Evolutionary conservation across 2,113 vertebrate species (phyloP), one percentile per base, ranked within the genome.

Genomic region (Calyptommatus sinebrachiatus): DNA sequence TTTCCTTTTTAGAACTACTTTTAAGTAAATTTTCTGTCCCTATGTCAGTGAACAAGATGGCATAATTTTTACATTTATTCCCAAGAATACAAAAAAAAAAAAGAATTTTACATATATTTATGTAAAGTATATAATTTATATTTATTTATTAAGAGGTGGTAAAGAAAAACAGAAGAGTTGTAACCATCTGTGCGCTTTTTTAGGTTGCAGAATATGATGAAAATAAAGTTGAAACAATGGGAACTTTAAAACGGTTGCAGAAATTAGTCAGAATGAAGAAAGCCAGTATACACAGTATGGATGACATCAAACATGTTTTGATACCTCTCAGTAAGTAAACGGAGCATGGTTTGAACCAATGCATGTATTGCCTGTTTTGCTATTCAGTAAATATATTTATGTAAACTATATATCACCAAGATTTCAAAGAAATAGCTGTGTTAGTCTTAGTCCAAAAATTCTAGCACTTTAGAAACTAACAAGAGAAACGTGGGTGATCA

Each of bases 171-270:
- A 61, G n/a, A 3, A 26, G 35, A 1, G 1, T 0, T 80, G 77
- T 83, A 28, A 9, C 7, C 12, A 75, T 78, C 72, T 46, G 22
- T 46, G 45, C 46, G 76, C 7, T 84, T 87, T 88, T 60, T n/a
- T 89, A 97, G 97, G 76, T 20, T 1, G 24, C 81, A 80, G 93
- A 95, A 80, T 12, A 83, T 65, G 87, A 91, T 48, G 91, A 89
- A 68, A 95, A 93, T 66, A 73, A 87, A 70, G 29, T 76, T 18
- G 94, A 95, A 89, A 88, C 92, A 4, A 89, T 82, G 77, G 93
- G 94, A 76, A 96, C 93, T 18, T 84, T 96, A 20, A 97, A 95
- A 87, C 93, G 92, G 82, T 72, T 96, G 22, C 95, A 97, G 88
- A 95, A 95, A 73, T 84, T 96, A 71, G 92, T 96, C 3, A 90